Conservation (phyloP, 2,888 invertebrate genomes). For the Hoplodrina ambigua region DNA sequence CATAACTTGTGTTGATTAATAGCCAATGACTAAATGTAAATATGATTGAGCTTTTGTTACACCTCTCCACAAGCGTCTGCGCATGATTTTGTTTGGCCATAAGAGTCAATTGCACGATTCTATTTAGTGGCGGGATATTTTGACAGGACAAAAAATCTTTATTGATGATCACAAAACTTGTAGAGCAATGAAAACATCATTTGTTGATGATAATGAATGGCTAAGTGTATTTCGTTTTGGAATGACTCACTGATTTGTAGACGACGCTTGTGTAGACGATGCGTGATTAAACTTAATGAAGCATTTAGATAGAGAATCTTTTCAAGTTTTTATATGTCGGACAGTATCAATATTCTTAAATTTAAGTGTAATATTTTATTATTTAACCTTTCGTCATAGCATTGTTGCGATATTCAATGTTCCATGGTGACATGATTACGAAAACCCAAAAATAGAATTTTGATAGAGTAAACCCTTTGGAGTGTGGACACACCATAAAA, state of each 20-base stretch:
- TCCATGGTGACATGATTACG: constrained; percentile 70
- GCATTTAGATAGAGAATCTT: constrained; percentile 47
- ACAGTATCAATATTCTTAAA: constrained; percentile 5
- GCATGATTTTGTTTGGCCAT: constrained; percentile 72
- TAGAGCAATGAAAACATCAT: constrained; percentile 68
- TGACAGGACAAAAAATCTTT: constrained; percentile 71
- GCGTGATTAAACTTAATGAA: constrained; percentile 55
- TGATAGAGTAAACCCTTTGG: constrained; percentile 76
- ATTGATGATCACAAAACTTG: constrained; percentile 63
- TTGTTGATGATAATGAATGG: constrained; percentile 63
- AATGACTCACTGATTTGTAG: constrained; percentile 51
- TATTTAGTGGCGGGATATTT: constrained; percentile 64
- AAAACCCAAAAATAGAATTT: constrained; percentile 66
- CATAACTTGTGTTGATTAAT: constrained; percentile 82
- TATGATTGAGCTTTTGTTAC: constrained; percentile 83
- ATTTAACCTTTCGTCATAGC: constrained; percentile 17
- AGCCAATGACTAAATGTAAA: constrained; percentile 85
- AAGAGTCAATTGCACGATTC: constrained; percentile 68
- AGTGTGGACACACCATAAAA: constrained; percentile 77
- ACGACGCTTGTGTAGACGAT: constrained; percentile 43
- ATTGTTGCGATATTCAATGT: constrained; percentile 44
- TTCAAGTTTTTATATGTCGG: constrained; percentile 9
- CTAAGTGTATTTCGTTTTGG: constrained; percentile 57
- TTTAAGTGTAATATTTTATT: constrained; percentile 7
- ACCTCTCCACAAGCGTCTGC: constrained; percentile 61